A percentile compares a stretch with the other conserved stretches of the same genome.
These are phyloP conservation scores for Trilocha varians DNA, from an alignment of 2,888 invertebrate species.

Conservation along the genomic window DNA sequence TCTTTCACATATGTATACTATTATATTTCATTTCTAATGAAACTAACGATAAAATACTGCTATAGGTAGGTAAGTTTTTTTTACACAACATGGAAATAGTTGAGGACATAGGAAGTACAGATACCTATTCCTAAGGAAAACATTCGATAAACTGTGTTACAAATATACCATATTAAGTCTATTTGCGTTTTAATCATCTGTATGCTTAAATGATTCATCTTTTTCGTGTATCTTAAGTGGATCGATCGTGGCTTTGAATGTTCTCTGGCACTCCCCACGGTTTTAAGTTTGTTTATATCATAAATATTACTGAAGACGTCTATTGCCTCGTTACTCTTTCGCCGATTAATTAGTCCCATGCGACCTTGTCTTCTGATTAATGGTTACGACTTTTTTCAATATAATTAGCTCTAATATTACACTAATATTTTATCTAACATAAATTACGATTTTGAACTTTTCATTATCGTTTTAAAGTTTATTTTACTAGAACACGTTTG, in stretches of 20 bases:
- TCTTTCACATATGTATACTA: too few species aligned
- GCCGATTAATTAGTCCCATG: conserved; percentile 43
- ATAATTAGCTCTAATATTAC: conserved; percentile 39
- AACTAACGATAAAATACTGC: too few species aligned
- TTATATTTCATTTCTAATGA: too few species aligned
- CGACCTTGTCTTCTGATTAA: conserved; percentile 42
- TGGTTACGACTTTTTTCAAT: conserved; percentile 40
- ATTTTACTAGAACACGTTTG: conserved; percentile 8
- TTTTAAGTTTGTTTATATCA: conserved; percentile 14
- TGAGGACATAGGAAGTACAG: too few species aligned
- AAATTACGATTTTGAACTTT: conserved; percentile 3
- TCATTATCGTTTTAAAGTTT: conserved; percentile 17
- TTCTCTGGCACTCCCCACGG: not conserved
- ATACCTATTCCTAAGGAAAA: too few species aligned
- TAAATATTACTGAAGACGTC: conserved; percentile 25
- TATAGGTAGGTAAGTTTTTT: too few species aligned
- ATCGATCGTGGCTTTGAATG: not conserved
- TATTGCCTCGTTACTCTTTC: conserved; percentile 33
- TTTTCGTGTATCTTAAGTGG: too few species aligned
- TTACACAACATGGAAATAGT: too few species aligned
- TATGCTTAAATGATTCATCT: too few species aligned
- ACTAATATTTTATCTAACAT: conserved; percentile 13
- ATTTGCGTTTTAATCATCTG: too few species aligned
- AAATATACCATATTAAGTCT: too few species aligned
- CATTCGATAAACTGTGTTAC: too few species aligned